These are phyloP conservation scores for Amaurobius ferox DNA, from an alignment of 2,888 invertebrate species.

Conservation along the genomic window DNA sequence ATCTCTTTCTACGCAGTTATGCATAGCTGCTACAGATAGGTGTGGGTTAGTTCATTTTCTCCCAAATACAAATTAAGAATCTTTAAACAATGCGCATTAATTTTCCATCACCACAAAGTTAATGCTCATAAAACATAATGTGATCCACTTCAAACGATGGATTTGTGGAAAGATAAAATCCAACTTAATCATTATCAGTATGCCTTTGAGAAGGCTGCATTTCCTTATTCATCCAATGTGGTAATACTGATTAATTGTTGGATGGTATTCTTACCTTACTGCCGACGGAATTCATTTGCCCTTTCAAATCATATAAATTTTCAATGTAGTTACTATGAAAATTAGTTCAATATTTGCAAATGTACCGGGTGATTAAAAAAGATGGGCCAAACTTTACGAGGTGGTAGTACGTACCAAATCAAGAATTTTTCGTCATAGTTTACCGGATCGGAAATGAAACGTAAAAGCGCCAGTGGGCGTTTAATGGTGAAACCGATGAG, in stretches of 20 bases:
- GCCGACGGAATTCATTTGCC: slow-evolving; percentile 26
- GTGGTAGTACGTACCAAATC: no score
- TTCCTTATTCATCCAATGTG: slow-evolving; percentile 57
- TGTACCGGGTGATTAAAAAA: no score
- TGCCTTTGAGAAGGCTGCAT: slow-evolving; percentile 44
- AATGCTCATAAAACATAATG: slow-evolving; percentile 34
- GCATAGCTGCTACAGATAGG: no score
- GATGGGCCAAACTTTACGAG: no score
- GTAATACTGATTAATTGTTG: slow-evolving; percentile 41
- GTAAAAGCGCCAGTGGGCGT: no score
- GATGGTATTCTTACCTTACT: slow-evolving; percentile 21
- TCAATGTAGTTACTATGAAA: slow-evolving; percentile 53
- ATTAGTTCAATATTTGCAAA: no score
- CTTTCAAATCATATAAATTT: slow-evolving; percentile 66
- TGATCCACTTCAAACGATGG: slow-evolving; percentile 45
- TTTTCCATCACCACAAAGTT: slow-evolving; percentile 29
- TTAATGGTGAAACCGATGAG: no score
- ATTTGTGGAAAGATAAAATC: slow-evolving; percentile 9
- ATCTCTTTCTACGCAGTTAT: no score
- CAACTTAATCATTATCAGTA: slow-evolving; percentile 67
- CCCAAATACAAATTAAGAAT: slow-evolving; percentile 43
- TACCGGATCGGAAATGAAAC: no score
- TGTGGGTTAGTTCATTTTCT: no score
- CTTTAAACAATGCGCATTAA: no score
- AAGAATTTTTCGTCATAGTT: no score